A percentile compares a stretch with the other conserved stretches of the same genome.
Evolutionary conservation across 2,797 vertebrate species (phyloP).

Genomic region (Eulemur coronatus): DNA sequence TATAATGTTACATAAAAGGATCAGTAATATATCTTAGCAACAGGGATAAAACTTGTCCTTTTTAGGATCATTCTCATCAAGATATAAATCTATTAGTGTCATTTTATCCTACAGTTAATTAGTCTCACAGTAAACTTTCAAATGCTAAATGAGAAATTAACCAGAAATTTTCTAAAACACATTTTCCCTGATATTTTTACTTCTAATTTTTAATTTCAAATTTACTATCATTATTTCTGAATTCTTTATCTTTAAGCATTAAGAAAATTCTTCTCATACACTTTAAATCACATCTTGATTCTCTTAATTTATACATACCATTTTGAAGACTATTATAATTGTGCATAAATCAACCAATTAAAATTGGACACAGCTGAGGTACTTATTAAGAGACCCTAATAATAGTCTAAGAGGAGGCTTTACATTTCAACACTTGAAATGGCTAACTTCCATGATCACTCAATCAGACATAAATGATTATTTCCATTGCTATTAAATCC

Average conservation of each 20-base stretch:
- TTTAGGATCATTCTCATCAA: conserved; percentile 9
- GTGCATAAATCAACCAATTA: background rate
- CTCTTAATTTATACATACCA: conserved; percentile 12
- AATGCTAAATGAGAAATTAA: conserved; percentile 42
- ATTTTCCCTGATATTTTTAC: conserved; percentile 43
- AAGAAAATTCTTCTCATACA: conserved; percentile 38
- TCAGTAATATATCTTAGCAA: background rate
- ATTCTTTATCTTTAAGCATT: conserved; percentile 5
- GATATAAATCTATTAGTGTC: background rate
- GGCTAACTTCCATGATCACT: conserved; percentile 14
- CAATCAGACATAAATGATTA: background rate
- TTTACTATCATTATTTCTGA: background rate
- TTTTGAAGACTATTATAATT: conserved; percentile 19
- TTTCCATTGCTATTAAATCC: conserved; percentile 17
- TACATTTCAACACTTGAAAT: background rate
- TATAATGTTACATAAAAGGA: conserved; percentile 23
- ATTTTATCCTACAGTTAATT: conserved; percentile 23
- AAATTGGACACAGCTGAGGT: background rate
- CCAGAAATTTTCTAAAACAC: conserved; percentile 1
- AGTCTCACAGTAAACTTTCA: conserved; percentile 29
- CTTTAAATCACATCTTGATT: conserved; percentile 28
- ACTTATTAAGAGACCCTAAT: background rate
- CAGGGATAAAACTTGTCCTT: background rate
- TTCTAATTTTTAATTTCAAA: conserved; percentile 24
- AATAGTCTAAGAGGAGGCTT: background rate